These are phyloP conservation scores for Entomyzon cyanotis DNA, from an alignment of 2,113 vertebrate species.

Conservation along the genomic window DNA sequence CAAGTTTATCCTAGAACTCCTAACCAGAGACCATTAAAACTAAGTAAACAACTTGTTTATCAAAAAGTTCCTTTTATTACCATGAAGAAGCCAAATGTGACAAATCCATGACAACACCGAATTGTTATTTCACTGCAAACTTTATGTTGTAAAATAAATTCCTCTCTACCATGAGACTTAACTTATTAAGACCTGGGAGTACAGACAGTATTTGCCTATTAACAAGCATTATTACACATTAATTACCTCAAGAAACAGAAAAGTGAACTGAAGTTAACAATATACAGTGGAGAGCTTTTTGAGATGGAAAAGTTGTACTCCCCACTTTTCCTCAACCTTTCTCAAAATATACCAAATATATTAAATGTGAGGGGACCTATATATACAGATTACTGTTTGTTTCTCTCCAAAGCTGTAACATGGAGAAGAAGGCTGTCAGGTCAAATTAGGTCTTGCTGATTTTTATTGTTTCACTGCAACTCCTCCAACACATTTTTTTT, in stretches of 20 bases:
- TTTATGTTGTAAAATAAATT: constrained; percentile 8
- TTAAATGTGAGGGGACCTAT: not conserved
- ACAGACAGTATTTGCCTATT: not conserved
- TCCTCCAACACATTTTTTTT: not conserved
- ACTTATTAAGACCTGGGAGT: not conserved
- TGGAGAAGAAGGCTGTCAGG: not conserved
- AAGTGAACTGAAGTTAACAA: not conserved
- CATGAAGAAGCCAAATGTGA: not conserved
- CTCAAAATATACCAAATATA: not conserved
- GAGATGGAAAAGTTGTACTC: not conserved
- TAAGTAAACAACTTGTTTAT: constrained; percentile 14
- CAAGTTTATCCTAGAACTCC: not conserved
- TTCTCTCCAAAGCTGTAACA: not conserved
- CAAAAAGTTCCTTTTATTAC: constrained; percentile 21
- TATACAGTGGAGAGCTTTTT: not conserved
- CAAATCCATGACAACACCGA: not conserved
- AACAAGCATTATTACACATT: not conserved
- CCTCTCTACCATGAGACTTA: not conserved
- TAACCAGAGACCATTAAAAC: not conserved
- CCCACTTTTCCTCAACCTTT: not conserved
- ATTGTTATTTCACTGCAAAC: not conserved
- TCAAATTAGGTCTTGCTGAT: not conserved
- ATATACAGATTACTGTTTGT: not conserved
- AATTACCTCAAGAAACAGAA: not conserved
- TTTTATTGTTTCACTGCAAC: not conserved